phyloP scores from a whole-genome alignment of 2,797 vertebrate species.

The Tokudaia tokunoshimensis region DNA sequence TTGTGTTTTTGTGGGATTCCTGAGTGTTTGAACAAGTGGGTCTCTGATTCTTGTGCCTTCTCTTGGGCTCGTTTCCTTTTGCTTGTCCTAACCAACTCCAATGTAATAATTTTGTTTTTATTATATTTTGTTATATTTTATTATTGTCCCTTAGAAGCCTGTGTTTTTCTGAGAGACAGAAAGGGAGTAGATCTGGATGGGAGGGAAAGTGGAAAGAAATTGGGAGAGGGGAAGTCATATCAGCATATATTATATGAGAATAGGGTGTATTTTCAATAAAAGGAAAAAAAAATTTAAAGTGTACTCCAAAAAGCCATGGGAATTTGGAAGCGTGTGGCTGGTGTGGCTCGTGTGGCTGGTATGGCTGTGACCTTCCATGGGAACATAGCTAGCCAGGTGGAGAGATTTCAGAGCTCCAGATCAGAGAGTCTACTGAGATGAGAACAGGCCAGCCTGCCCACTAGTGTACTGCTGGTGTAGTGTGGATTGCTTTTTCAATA shows the following conservation, averaged over 20 bases:
- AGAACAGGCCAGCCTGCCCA: no score
- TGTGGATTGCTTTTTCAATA: no score
- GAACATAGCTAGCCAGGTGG: no score
- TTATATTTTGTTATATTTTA: not conserved
- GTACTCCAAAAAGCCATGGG: no score
- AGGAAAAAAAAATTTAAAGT: not conserved
- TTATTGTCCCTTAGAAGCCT: not conserved
- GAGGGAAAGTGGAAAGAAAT: no score
- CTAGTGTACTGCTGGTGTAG: no score
- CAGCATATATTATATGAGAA: not conserved
- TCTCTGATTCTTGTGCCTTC: not conserved
- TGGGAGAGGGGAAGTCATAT: not conserved
- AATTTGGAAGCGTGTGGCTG: no score
- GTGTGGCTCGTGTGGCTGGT: no score
- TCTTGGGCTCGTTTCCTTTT: not conserved
- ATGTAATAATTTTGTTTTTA: not conserved
- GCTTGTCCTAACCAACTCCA: not conserved
- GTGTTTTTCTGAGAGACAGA: not conserved
- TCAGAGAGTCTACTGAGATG: no score
- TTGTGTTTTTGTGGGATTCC: not conserved
- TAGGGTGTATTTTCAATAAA: not conserved
- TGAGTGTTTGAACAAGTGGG: not conserved
- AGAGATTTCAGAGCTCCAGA: no score
- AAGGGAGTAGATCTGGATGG: not conserved
- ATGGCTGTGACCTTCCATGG: no score